Base-by-base conservation (phyloP, 2,888 invertebrate genomes). In the Melangyna quadrimaculata region DNA sequence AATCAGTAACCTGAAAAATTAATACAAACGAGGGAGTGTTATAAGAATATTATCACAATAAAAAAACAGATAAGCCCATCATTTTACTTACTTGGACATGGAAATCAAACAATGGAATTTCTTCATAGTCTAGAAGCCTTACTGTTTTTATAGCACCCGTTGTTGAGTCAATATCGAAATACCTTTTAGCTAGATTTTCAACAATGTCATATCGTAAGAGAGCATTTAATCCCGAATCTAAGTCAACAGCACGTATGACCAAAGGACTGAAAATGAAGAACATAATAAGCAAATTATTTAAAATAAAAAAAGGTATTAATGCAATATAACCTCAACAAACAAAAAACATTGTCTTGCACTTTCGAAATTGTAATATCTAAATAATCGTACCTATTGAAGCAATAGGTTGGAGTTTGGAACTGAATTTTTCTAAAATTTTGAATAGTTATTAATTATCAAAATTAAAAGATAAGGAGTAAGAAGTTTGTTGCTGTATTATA, bases 121-220 rank as follows among this genome's bases (percentile, higher is more conserved):
- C 94, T 92, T 98, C 98, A 91, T 96, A 96, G 93, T 98, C 98
- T 87, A 98, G 93, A 9, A 94, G 92, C 88, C 95, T 94, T 35
- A 95, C 94, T 1, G 96, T 95, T 88, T 95, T 94, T 87, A 98
- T 95, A 48, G 98, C 97, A 71, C 98, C 98, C 4, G 98, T 98
- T 88, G 95, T 96, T 59, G 97, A 94, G 92, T 98, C 97, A 84
- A 98, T 95, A 90, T 95, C 95, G 92, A 98, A 98, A 90, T 95
- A 95, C 88, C 95, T 94, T 87, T 96, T 94, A 1, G 97, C 96
- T 83, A 95, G 92, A 71, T 95, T 95, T 91, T 97, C 97, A 73
- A 96, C 93, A 87, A 99, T 96, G 90, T 96, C 96, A 92, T 96
- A 99, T 89, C 95, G 94, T 78, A 99, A 93, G 88, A 96, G 94